phyloP scores from a whole-genome alignment of 2,797 vertebrate species.

The Chromis chromis region DNA sequence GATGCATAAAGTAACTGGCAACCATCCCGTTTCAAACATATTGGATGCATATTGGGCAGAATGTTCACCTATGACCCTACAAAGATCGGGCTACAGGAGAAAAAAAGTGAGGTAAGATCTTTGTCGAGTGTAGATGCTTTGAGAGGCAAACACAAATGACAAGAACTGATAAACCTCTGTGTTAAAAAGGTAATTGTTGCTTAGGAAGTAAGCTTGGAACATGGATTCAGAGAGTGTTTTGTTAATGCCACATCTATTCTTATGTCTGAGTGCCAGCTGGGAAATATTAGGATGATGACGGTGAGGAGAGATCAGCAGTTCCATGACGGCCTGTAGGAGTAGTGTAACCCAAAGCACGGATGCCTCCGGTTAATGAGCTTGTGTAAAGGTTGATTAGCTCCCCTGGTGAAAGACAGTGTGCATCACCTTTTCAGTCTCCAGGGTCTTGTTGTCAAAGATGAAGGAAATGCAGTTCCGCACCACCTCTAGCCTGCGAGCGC shows the following conservation, averaged over 20 bases:
- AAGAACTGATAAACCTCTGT: constrained; percentile 17
- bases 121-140: constrained; percentile 14
- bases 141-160: constrained; percentile 16
- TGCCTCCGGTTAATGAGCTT: constrained; percentile 31
- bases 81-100: neutral
- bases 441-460: constrained; percentile 96
- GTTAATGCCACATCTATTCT: constrained; percentile 34
- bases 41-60: constrained; percentile 25
- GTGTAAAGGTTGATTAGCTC: constrained; percentile 45
- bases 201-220: neutral
- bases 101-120: constrained; percentile 7
- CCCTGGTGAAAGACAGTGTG: constrained; percentile 42
- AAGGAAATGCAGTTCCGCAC: constrained; percentile 95
- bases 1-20: constrained; percentile 61
- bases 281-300: constrained; percentile 41
- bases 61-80: constrained; percentile 27
- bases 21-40: constrained; percentile 49
- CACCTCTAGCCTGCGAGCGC: constrained; percentile 96
- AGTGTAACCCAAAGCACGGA: constrained; percentile 11
- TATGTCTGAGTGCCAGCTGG: constrained; percentile 50
- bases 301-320: constrained; percentile 30
- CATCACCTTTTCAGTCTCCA: constrained; percentile 96
- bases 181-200: constrained; percentile 17
- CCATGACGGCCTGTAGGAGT: neutral
- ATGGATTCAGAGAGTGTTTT: constrained; percentile 12